These are phyloP conservation scores for Sternarchorhynchus goeldii DNA, from an alignment of 2,797 vertebrate species.

Conservation along the genomic window DNA sequence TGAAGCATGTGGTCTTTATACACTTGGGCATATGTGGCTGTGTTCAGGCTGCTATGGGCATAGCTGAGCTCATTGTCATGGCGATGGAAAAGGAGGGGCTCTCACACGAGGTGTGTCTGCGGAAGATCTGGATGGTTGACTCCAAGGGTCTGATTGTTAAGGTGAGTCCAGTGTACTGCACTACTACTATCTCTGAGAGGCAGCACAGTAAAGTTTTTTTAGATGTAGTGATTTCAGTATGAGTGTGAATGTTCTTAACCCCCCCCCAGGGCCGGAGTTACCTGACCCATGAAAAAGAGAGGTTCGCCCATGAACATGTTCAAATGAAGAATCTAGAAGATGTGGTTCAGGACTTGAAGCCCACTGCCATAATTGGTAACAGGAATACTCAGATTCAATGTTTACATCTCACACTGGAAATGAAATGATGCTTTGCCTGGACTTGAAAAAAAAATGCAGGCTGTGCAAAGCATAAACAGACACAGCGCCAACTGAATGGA, in stretches of 20 bases:
- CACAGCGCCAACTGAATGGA: too few relatives aligned
- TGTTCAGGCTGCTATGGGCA: conserved; percentile 92
- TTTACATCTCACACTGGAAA: background rate
- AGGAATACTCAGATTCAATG: background rate
- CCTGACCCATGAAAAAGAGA: conserved; percentile 89
- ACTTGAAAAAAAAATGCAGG: too few relatives aligned
- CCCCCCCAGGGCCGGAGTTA: conserved; percentile 81
- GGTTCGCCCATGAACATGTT: conserved; percentile 87
- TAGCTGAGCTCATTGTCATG: conserved; percentile 91
- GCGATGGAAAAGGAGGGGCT: conserved; percentile 94
- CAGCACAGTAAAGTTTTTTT: too few relatives aligned
- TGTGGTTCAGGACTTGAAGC: conserved; percentile 84
- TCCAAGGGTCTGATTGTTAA: conserved; percentile 97
- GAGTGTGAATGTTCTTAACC: background rate
- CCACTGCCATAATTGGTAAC: conserved; percentile 92
- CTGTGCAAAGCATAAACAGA: too few relatives aligned
- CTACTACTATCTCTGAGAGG: too few relatives aligned
- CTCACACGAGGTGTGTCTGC: conserved; percentile 74
- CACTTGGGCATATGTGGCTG: conserved; percentile 3
- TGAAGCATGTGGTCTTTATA: background rate
- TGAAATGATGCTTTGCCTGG: too few relatives aligned
- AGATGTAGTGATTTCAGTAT: background rate
- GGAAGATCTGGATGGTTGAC: conserved; percentile 98
- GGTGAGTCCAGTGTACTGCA: conserved; percentile 69
- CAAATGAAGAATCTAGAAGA: conserved; percentile 89